phyloP scores from a whole-genome alignment of 2,113 vertebrate genomes.

The Vicugna pacos region DNA sequence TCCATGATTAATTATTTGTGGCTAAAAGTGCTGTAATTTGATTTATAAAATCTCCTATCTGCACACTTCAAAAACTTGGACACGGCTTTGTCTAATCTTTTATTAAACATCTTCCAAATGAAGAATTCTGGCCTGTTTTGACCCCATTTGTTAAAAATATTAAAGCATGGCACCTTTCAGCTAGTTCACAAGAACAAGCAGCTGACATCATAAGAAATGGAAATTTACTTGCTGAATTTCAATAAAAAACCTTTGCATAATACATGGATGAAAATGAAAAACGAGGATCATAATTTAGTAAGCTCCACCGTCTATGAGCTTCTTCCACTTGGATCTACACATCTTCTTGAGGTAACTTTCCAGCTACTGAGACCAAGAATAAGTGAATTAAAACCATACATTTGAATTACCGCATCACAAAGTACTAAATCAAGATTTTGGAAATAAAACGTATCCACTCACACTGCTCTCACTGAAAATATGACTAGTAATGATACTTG shows the following conservation, averaged over 20 bases:
- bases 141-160: conserved; percentile 61
- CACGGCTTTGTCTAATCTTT: neutral
- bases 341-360: neutral
- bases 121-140: neutral
- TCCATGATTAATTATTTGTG: conserved; percentile 59
- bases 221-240: conserved; percentile 59
- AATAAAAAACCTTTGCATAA: conserved; percentile 44
- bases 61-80: conserved; percentile 28
- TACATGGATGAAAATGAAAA: neutral
- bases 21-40: conserved; percentile 37
- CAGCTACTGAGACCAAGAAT: neutral
- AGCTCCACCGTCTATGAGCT: neutral
- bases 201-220: conserved; percentile 43
- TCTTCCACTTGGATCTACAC: neutral
- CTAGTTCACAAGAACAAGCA: conserved; percentile 25
- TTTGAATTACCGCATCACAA: conserved; percentile 20
- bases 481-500: neutral
- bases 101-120: conserved; percentile 25
- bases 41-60: conserved; percentile 55
- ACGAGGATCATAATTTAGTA: conserved; percentile 8
- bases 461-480: neutral
- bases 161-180: conserved; percentile 40
- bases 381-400: conserved; percentile 48
- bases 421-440: conserved; percentile 39
- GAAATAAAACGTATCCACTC: conserved; percentile 38